Base-by-base conservation (phyloP, 2,113 vertebrate species). In the Xenopus laevis region DNA sequence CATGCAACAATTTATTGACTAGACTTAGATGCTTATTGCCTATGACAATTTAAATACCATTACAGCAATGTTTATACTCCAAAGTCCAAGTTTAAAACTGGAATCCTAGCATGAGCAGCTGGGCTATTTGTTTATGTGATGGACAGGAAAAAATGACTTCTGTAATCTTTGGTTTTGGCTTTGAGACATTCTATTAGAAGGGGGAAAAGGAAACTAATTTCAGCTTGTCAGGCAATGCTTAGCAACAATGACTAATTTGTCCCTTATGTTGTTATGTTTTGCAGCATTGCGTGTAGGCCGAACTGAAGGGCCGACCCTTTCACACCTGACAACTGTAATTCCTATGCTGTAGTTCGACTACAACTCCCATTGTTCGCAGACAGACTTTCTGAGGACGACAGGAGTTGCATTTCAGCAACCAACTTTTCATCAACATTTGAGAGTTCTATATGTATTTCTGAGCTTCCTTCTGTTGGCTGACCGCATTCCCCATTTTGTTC, bases 41-140 rank as follows among this genome's bases (percentile, higher is more conserved):
- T 91, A 85, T 91, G 91, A 92, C 90, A 92, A 90, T 91, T 91
- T 90, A 92, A 92, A 92, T 92, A 91, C 90, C 89, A 92, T 92
- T 92, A 91, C 90, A 91, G 88, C 87, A 87, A 89, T 90, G 90
- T 92, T 92, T 92, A 92, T 90, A 89, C 84, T 91, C 91, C 89
- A 90, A 90, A 91, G 89, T 90, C 90, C 87, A 90, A 92, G 89
- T 90, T 90, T 90, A 87, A 90, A 90, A 90, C 87, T 91, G 89
- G 90, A 90, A 91, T 91, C 89, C 87, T 89, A 87, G 87, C 82
- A 88, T 83, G 86, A 91, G 91, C 91, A 92, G 90, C 90, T 92
- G 90, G 88, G 80, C 83, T 86, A 86, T 92, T 92, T 92, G 90
- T 92, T 92, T 92, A 92, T 89, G 84, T 89, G 89, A 91, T 86